Conservation (phyloP, 2,113 vertebrate genomes). For the Oreochromis aureus region DNA sequence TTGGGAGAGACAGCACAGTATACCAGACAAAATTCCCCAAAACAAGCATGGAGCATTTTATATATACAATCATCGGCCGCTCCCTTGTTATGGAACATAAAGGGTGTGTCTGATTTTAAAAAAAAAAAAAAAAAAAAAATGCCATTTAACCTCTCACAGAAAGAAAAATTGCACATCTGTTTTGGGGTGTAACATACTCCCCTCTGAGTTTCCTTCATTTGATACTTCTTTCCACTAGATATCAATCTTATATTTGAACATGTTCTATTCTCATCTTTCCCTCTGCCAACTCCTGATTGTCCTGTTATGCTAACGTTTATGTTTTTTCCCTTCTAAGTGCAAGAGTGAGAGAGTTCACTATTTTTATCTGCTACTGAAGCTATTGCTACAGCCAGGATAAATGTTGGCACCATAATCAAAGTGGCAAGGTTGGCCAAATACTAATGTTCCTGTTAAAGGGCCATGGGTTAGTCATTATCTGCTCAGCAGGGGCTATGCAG, state of each 20-base stretch:
- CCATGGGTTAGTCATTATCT: constrained; percentile 28
- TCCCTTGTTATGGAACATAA: constrained; percentile 44
- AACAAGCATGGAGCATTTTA: not conserved
- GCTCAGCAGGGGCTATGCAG: not conserved
- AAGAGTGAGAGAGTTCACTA: constrained; percentile 17
- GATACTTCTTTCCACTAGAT: constrained; percentile 46
- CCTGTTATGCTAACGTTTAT: constrained; percentile 7
- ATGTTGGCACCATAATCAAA: constrained; percentile 28
- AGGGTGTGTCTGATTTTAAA: not conserved
- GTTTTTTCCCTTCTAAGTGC: not conserved
- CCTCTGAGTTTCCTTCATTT: constrained; percentile 10
- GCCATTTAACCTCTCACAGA: not conserved
- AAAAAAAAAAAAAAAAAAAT: not conserved
- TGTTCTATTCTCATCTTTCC: constrained; percentile 7
- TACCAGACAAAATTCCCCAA: not conserved
- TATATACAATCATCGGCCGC: constrained; percentile 3
- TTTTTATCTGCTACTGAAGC: constrained; percentile 32
- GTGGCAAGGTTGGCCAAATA: constrained; percentile 17
- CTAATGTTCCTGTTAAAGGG: constrained; percentile 30
- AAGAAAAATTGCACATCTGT: constrained; percentile 50
- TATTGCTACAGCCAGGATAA: constrained; percentile 7
- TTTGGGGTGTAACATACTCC: constrained; percentile 43
- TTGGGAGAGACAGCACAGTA: not conserved
- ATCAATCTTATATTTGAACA: constrained; percentile 43
- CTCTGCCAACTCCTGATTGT: constrained; percentile 5